Base-by-base conservation (phyloP, 2,797 vertebrate genomes). In the Chloroceryle amazona region DNA sequence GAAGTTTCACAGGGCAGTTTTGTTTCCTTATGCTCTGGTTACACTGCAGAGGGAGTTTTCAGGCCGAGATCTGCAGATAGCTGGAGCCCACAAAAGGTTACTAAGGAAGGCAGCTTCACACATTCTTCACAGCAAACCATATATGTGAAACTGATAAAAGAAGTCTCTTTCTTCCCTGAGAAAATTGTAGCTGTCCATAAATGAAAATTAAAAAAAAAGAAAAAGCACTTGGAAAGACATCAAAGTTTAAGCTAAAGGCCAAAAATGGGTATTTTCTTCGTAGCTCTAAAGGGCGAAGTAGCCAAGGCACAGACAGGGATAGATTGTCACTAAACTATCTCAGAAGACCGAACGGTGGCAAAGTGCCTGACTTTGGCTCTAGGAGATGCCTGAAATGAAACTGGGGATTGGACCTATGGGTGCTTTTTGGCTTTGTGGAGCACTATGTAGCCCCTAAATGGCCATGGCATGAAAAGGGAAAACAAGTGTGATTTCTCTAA, bases 211-310 rank as follows among this genome's bases (percentile, higher is more conserved):
- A 86, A 93, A 61, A 55, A 47, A 55, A 60, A 62, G 5, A 22
- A 91, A 81, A 84, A 87, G 41, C 33, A 11, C n/a, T 93, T 92
- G 63, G 88, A 96, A 81, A 66, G 29, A 66, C 54, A 94, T 93
- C 86, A 94, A 95, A 93, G 93, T 90, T 93, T 31, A 46, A 87
- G 54, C 18, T 13, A 46, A 72, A 81, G 70, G 54, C 80, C 51
- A 60, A 81, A 85, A 81, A 75, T 37, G 15, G 49, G 3, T 55
- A 26, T 14, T 58, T 74, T 65, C 19, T 54, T 72, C 66, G 46
- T 31, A 62, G 62, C 66, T 81, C 3, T 51, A 35, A 73, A 86
- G 58, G n/a, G 52, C 81, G n/a, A 83, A 71, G 58, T 35, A 81
- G 28, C n/a, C 8, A 7, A 90, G 44, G 22, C 80, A 20, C 11